Percentiles rank a stretch among this genome's conserved stretches.
These are phyloP conservation scores for Dendrolimus punctatus DNA, from an alignment of 1,140 invertebrate genomes.

Conservation along the genomic window DNA sequence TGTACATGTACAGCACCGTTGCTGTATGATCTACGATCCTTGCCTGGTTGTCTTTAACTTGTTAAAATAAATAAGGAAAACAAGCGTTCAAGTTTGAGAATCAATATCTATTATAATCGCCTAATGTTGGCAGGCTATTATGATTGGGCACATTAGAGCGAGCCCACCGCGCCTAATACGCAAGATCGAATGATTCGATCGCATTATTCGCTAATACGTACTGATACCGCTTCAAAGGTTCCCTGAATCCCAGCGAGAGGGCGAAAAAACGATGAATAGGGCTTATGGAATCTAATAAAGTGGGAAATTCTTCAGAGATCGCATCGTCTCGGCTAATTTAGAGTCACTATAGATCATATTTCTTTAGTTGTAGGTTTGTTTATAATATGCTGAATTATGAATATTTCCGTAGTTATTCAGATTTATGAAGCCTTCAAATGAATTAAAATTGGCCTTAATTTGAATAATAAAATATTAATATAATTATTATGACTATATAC, in stretches of 20 bases:
- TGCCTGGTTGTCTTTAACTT: no score
- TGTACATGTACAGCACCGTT: no score
- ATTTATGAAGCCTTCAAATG: no score
- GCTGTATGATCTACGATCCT: no score
- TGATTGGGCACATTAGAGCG: slow-evolving; percentile 47
- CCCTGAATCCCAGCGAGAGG: slow-evolving; percentile 29
- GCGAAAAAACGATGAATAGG: slow-evolving; percentile 62
- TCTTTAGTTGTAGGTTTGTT: slow-evolving; percentile 1
- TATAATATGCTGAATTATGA: background rate
- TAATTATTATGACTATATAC: no score
- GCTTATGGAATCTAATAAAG: slow-evolving; percentile 69
- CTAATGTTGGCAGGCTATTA: slow-evolving; percentile 54
- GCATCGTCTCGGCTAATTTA: slow-evolving; percentile 46
- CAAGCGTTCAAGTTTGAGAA: slow-evolving; percentile 27
- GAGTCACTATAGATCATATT: slow-evolving; percentile 14
- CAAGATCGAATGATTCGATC: slow-evolving; percentile 57
- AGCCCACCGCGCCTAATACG: slow-evolving; percentile 45
- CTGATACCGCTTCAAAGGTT: slow-evolving; percentile 52
- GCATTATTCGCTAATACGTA: slow-evolving; percentile 62
- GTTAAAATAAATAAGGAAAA: no score
- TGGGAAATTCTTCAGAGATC: slow-evolving; percentile 52
- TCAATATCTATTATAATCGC: slow-evolving; percentile 32
- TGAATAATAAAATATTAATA: no score
- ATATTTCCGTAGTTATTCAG: background rate
- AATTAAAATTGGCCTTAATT: no score